These are phyloP conservation scores for Temnothorax unifasciatus DNA, from an alignment of 2,888 invertebrate species.

Conservation along the genomic window DNA sequence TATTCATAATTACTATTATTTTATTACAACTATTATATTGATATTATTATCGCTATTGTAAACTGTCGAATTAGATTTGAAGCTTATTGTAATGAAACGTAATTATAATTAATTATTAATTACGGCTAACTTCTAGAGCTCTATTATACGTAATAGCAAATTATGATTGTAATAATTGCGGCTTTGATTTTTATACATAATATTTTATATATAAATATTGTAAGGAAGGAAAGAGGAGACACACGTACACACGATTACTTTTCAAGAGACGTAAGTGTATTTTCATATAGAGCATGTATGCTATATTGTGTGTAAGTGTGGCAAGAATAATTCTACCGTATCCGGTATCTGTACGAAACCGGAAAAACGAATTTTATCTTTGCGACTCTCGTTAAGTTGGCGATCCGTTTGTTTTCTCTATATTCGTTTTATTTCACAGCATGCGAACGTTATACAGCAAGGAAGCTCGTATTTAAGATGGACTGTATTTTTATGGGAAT, in stretches of 20 bases:
- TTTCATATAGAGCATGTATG: constrained; percentile 71
- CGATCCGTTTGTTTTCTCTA: constrained; percentile 63
- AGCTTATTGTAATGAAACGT: constrained; percentile 57
- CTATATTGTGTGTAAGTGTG: constrained; percentile 63
- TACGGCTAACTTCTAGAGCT: constrained; percentile 54
- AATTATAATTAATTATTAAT: constrained; percentile 57
- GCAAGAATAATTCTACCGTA: constrained; percentile 58
- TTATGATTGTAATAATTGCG: constrained; percentile 67
- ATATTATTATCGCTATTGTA: constrained; percentile 55
- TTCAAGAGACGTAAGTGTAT: constrained; percentile 70
- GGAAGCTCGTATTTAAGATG: constrained; percentile 25
- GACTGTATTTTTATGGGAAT: constrained; percentile 28
- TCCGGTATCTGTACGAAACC: constrained; percentile 46
- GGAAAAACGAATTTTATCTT: constrained; percentile 67
- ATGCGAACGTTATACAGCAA: constrained; percentile 56
- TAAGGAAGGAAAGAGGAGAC: constrained; percentile 34
- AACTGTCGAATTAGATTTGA: constrained; percentile 58
- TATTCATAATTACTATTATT: constrained; percentile 49
- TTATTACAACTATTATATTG: constrained; percentile 50
- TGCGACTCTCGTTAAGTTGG: constrained; percentile 61
- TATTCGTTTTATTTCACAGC: constrained; percentile 48
- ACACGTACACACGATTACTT: constrained; percentile 61
- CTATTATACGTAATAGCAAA: constrained; percentile 55
- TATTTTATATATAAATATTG: constrained; percentile 61
- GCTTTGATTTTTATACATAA: constrained; percentile 73